A percentile compares a stretch with the other conserved stretches of the same genome.
phyloP scores from a whole-genome alignment of 2,113 vertebrate genomes.

The Sebastes schlegelii region DNA sequence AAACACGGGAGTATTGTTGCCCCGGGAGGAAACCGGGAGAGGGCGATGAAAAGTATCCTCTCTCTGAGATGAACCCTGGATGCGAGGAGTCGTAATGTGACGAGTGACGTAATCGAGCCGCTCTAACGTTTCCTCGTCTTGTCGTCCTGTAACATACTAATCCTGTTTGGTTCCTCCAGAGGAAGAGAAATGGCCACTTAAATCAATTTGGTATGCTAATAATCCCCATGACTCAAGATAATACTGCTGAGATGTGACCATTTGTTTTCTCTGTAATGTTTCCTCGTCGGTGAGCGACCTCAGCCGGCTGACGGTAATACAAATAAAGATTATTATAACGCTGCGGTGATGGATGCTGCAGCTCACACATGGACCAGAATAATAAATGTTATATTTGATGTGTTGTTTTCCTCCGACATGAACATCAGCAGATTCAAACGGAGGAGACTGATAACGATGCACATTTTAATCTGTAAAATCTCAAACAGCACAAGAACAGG shows the following conservation, averaged over 20 bases:
- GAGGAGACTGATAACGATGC: neutral
- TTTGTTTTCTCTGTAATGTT: constrained; percentile 48
- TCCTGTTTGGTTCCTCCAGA: constrained; percentile 44
- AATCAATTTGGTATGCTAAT: constrained; percentile 63
- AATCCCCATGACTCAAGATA: constrained; percentile 31
- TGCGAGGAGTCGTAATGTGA: constrained; percentile 18
- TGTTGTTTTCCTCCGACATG: neutral
- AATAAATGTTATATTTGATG: no score
- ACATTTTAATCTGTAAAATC: constrained; percentile 35
- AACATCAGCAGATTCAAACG: neutral
- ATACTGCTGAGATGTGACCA: constrained; percentile 26
- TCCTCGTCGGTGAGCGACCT: neutral
- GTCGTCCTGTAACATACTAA: constrained; percentile 43
- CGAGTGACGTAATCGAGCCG: constrained; percentile 9
- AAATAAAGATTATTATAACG: constrained; percentile 14
- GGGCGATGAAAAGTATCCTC: no score
- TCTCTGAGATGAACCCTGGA: neutral
- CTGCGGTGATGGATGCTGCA: constrained; percentile 21
- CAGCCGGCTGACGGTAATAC: neutral
- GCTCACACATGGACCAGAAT: no score
- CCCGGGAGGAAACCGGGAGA: no score
- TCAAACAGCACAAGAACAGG: neutral
- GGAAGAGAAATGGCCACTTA: constrained; percentile 33
- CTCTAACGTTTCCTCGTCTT: constrained; percentile 28
- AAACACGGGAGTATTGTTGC: no score